Evolutionary conservation across 2,888 invertebrate genomes (phyloP), one percentile per base, ranked within the genome.

Genomic region (Caenorhabditis imperialis): DNA sequence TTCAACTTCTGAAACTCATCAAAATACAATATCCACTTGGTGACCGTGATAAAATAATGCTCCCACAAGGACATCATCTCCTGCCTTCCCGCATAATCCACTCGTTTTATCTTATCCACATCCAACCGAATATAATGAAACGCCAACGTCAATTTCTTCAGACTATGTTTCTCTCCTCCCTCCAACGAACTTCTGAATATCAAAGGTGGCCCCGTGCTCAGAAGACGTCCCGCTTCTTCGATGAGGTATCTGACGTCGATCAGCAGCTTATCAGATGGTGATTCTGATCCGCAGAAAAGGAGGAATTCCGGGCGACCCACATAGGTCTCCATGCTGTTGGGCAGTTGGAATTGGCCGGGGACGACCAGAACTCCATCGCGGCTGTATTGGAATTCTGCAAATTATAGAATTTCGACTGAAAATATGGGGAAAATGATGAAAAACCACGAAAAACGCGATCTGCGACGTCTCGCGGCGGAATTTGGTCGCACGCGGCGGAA

Each of bases 1-100:
- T 63, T 47, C 16, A 63, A 8, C 16, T 63, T 63, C 30, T 48
- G 54, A 20, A 63, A 63, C 47, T 54, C 54, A 27, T 63, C 63
- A 33, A 63, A 63, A 33, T 44, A 18, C 12, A 47, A 16, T 0
- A 63, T 47, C 63, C 63, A 63, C 27, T 63, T 63, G n/a, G 54
- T 45, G 10, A 54, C 63, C 0, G 63, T 40, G 3, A 63, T 8
- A 14, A 63, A 63, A 6, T 63, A 63, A 20, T 38, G 47, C 38
- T 63, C 63, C 38, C 54, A 54, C 14, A 63, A 27, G 10, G 45
- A 45, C n/a, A 54, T 37, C 8, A 63, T 8, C 20, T 63, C 63
- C 3, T 12, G 2, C 8, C 33, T 35, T 20, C 63, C 63, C 8
- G 47, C 27, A 5, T 23, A 18, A 0, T 6, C 30, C 14, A 42